These are phyloP conservation scores for Onychorhynchus coronatus DNA, from an alignment of 2,113 vertebrate genomes.

Conservation along the genomic window DNA sequence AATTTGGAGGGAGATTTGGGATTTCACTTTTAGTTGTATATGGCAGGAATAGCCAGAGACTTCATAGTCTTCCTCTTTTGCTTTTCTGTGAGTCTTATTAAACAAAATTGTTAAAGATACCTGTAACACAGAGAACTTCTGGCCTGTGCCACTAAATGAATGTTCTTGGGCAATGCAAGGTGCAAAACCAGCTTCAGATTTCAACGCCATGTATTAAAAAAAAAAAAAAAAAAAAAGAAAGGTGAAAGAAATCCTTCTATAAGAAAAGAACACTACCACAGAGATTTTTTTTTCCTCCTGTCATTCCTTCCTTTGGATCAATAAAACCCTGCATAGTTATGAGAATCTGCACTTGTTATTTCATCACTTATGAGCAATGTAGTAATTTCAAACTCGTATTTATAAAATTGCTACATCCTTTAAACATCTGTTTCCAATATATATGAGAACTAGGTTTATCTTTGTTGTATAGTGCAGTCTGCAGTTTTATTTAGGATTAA, in stretches of 20 bases:
- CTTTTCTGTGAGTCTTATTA: background rate
- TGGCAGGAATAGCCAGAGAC: background rate
- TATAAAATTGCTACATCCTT: background rate
- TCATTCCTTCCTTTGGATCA: background rate
- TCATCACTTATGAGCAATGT: background rate
- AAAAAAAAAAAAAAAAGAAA: background rate
- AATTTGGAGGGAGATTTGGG: background rate
- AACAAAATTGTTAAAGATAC: background rate
- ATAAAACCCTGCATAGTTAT: background rate
- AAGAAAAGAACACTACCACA: background rate
- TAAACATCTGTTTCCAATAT: slow-evolving; percentile 7
- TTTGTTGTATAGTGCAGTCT: background rate
- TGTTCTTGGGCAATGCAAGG: rapidly evolving
- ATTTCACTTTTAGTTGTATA: background rate
- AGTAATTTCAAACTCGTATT: background rate
- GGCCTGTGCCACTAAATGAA: background rate
- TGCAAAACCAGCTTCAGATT: background rate
- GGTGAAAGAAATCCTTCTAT: background rate
- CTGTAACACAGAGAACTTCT: background rate
- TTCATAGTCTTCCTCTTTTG: background rate
- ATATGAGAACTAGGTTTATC: background rate
- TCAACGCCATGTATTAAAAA: background rate
- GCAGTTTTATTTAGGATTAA: background rate
- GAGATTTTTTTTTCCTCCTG: background rate
- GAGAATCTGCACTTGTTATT: slow-evolving; percentile 4